These are phyloP conservation scores for Xanthorhoe spadicearia DNA, from an alignment of 2,888 invertebrate genomes.

Conservation along the genomic window DNA sequence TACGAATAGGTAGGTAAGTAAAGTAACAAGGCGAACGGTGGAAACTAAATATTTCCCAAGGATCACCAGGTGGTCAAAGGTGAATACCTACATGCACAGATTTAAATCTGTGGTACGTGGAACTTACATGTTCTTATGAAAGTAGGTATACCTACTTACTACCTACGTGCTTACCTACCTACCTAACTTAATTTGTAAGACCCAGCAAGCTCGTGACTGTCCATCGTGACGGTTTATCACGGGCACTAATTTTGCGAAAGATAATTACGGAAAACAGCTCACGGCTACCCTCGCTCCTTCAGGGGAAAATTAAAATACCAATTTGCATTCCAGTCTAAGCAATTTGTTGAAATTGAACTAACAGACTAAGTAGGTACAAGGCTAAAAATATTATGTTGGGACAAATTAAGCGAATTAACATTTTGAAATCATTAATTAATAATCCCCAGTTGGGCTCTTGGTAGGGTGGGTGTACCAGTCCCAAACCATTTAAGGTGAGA, in stretches of 20 bases:
- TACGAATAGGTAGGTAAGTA: too few species aligned
- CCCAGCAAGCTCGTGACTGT: slow-evolving; percentile 24
- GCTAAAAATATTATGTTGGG: slow-evolving; percentile 9
- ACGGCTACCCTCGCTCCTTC: slow-evolving; percentile 44
- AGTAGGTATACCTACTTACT: background rate
- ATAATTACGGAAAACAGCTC: slow-evolving; percentile 56
- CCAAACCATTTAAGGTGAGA: too few species aligned
- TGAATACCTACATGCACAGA: too few species aligned
- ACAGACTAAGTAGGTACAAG: slow-evolving; percentile 6
- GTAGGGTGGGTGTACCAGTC: too few species aligned
- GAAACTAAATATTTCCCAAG: too few species aligned
- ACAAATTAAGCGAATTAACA: slow-evolving; percentile 1
- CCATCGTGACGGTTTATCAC: slow-evolving; percentile 53
- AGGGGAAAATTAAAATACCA: slow-evolving; percentile 43
- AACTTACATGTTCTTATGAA: too few species aligned
- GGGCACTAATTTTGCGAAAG: slow-evolving; percentile 57
- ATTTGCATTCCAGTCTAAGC: slow-evolving; percentile 43
- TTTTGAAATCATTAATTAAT: background rate
- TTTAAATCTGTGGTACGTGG: too few species aligned
- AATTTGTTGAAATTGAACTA: slow-evolving; percentile 20
- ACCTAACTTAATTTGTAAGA: slow-evolving; percentile 1
- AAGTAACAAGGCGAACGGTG: too few species aligned
- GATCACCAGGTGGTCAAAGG: too few species aligned
- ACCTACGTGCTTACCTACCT: background rate
- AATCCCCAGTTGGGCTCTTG: background rate